Conservation (phyloP, 1,140 invertebrate genomes). For the Ephestia elutella region DNA sequence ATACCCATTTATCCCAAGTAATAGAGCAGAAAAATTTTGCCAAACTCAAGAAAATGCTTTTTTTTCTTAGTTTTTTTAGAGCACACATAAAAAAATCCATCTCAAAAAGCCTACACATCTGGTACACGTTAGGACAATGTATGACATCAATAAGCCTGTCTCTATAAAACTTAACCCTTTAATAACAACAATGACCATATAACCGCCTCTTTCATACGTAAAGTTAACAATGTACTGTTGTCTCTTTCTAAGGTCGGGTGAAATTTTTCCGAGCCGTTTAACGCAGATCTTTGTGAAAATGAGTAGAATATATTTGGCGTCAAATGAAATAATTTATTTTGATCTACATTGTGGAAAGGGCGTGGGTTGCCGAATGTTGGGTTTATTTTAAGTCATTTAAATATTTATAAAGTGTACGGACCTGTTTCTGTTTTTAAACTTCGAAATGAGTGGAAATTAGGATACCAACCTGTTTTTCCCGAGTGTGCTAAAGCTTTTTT, state of each 20-base stretch:
- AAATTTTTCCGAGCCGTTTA: slow-evolving; percentile 26
- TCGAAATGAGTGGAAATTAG: too few species aligned
- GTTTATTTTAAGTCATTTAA: not conserved
- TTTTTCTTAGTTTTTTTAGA: too few species aligned
- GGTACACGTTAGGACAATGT: slow-evolving; percentile 24
- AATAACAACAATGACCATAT: slow-evolving; percentile 5
- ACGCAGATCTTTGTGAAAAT: slow-evolving; percentile 18
- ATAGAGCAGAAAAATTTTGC: too few species aligned
- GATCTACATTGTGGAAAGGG: slow-evolving; percentile 22
- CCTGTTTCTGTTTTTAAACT: too few species aligned
- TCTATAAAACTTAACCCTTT: slow-evolving; percentile 13
- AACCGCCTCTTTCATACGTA: slow-evolving; percentile 9
- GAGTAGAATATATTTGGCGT: slow-evolving; percentile 25
- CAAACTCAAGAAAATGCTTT: too few species aligned
- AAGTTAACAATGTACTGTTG: not conserved
- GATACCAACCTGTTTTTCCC: too few species aligned
- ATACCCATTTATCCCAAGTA: too few species aligned
- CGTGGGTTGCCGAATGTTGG: not conserved
- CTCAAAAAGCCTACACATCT: slow-evolving; percentile 13
- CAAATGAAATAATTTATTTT: slow-evolving; percentile 31
- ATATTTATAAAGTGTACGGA: too few species aligned
- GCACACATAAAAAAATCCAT: not conserved
- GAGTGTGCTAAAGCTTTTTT: too few species aligned
- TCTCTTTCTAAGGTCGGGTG: slow-evolving; percentile 14
- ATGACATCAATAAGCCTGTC: slow-evolving; percentile 24